These are phyloP conservation scores for Ophion ellenae DNA, from an alignment of 2,888 invertebrate species.

Conservation along the genomic window DNA sequence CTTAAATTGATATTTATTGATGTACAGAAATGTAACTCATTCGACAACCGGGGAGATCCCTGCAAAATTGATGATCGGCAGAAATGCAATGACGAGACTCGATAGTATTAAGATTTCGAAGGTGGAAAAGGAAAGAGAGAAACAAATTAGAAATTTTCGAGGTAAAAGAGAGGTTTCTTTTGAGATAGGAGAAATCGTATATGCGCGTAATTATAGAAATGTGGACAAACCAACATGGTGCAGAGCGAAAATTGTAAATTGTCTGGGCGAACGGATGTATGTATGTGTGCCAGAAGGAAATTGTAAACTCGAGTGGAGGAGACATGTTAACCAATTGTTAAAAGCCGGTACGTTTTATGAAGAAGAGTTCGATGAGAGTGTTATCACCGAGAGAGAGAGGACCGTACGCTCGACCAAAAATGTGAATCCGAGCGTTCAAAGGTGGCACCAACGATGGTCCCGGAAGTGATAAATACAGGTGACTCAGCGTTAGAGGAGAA, in stretches of 20 bases:
- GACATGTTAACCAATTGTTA: constrained; percentile 49
- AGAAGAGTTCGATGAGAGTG: not conserved
- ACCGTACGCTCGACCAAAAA: not conserved
- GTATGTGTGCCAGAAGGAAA: constrained; percentile 1
- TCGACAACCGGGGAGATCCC: constrained; percentile 52
- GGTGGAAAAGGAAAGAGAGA: not conserved
- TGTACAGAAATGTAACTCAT: constrained; percentile 53
- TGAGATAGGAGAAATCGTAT: constrained; percentile 42
- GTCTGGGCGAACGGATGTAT: constrained; percentile 28
- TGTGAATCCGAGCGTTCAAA: not conserved
- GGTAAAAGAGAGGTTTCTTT: constrained; percentile 49
- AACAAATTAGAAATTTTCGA: constrained; percentile 7
- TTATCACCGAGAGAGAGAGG: not conserved
- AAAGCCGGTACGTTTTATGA: not conserved
- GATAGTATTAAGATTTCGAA: not conserved
- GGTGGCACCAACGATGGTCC: too few relatives aligned
- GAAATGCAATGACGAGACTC: constrained; percentile 43
- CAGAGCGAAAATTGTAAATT: constrained; percentile 14
- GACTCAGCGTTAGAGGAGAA: too few relatives aligned
- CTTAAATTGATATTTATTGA: constrained; percentile 41
- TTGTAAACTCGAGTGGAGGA: constrained; percentile 43
- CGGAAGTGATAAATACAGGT: too few relatives aligned
- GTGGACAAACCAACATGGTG: constrained; percentile 45
- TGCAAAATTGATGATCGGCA: constrained; percentile 38
- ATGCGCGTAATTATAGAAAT: constrained; percentile 57